Base-by-base conservation (phyloP, 2,797 vertebrate species). In the Anas georgica region DNA sequence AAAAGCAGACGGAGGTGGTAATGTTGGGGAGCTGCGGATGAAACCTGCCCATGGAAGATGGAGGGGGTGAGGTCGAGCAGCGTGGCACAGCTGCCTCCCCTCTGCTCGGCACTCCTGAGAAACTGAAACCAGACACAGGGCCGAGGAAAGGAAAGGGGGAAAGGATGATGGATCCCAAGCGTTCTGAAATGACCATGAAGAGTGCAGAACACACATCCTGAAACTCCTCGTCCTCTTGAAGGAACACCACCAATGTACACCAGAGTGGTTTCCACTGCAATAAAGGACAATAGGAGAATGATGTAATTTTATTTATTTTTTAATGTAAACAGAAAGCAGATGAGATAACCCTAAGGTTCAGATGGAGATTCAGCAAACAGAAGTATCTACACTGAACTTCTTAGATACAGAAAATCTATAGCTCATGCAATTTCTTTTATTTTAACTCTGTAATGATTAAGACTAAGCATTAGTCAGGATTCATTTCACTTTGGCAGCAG, bases 1-100 rank as follows among this genome's bases (percentile, higher is more conserved):
- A 73, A 85, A 78, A 89, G 82, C 79, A 88, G 79, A 81, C 7
- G n/a, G 62, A 95, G 83, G 94, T 55, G 64, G 62, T 94, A 94
- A 43, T 7, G 79, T n/a, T 37, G 54, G n/a, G 77, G 12, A 48
- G 78, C 82, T 55, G 54, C 0, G 2, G 54, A 46, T 10, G 3
- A 78, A 94, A 75, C 18, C 18, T 6, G n/a, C 85, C 45, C 4
- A 9, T 50, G 54, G 85, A 0, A 0, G 0, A 93, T 74, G 23
- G 58, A 37, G 0, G 0, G n/a, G n/a, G 39, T 2, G 35, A 76
- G 67, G 22, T 1, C 5, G 83, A 81, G 66, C 62, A 62, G 31
- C 0, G 28, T 14, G 50, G 62, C 59, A 77, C 16, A 39, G 50
- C 8, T 31, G 35, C 21, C 63, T 52, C 59, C 75, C 29, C 59